Base-by-base conservation (phyloP, 2,113 vertebrate genomes). In the Plectropomus leopardus region DNA sequence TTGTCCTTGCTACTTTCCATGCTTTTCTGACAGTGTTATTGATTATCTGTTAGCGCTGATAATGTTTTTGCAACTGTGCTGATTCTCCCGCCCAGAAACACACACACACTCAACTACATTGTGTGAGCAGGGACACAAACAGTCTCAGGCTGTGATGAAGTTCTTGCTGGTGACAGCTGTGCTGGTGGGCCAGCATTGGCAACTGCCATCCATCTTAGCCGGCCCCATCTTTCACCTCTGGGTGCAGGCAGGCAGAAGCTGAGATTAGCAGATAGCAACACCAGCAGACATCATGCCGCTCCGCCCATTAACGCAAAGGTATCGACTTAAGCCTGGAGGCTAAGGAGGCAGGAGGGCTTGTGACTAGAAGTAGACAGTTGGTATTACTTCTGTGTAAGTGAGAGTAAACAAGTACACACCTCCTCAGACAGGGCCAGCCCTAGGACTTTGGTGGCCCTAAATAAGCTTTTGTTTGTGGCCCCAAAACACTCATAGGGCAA, bases 181-280 rank as follows among this genome's bases (percentile, higher is more conserved):
- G 73, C 76, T 8, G 63, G 86, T 53, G 82, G 76, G 70, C 82
- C 7, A 9, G n/a, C 3, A 14, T 21, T 68, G 59, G 65, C 78
- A 75, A 3, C 58, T 51, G 34, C 26, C 72, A 86, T 91, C 85
- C 89, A 89, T 92, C 87, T 86, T 68, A 45, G 16, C 72, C 26
- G 2, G 16, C 23, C 48, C 34, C 64, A 70, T 90, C 57, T 19
- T 69, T 85, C 75, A 78, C 75, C 61, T 80, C 68, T 71, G 78
- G 60, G 3, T 64, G 58, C 65, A 74, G 83, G 50, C 74, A 58
- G 61, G 57, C 42, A 54, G 61, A 34, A 15, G 23, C 64, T 32
- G 65, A 75, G 81, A 66, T 64, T 78, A 85, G 79, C 42, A 10
- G 40, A 72, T 66, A 57, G 54, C 24, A 57, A 73, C 70, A 77